Conservation (phyloP, 2,113 vertebrate genomes). For the Pedetes capensis region DNA sequence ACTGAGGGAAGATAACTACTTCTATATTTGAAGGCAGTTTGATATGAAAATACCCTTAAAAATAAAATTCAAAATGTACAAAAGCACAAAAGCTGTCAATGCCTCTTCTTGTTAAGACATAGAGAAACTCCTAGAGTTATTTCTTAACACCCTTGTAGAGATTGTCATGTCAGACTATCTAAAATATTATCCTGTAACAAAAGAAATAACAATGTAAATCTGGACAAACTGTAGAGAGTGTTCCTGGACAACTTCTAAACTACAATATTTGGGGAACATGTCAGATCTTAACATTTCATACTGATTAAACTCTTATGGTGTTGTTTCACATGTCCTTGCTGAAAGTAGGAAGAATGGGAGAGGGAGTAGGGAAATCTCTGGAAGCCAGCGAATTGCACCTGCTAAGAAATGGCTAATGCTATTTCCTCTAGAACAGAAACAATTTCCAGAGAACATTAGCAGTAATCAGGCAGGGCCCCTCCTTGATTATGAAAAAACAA, state of each 20-base stretch:
- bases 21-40: not conserved
- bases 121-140: not conserved
- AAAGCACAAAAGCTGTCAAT: not conserved
- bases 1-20: no score
- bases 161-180: not conserved
- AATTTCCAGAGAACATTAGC: not conserved
- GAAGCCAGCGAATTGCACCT: not conserved
- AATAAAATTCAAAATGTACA: not conserved
- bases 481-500: not conserved
- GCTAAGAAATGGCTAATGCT: not conserved
- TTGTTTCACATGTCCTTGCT: not conserved
- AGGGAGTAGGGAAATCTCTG: no score
- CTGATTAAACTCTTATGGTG: not conserved
- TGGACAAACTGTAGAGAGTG: not conserved
- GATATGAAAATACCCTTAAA: not conserved
- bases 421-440: not conserved
- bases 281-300: not conserved
- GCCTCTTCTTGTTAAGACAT: not conserved
- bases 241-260: not conserved
- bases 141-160: not conserved
- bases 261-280: not conserved
- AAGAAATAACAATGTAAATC: not conserved
- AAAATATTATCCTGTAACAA: not conserved
- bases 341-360: not conserved
- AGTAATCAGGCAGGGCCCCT: not conserved